Evolutionary conservation across 1,140 invertebrate genomes (phyloP).

Genomic region (Colletes gigas): DNA sequence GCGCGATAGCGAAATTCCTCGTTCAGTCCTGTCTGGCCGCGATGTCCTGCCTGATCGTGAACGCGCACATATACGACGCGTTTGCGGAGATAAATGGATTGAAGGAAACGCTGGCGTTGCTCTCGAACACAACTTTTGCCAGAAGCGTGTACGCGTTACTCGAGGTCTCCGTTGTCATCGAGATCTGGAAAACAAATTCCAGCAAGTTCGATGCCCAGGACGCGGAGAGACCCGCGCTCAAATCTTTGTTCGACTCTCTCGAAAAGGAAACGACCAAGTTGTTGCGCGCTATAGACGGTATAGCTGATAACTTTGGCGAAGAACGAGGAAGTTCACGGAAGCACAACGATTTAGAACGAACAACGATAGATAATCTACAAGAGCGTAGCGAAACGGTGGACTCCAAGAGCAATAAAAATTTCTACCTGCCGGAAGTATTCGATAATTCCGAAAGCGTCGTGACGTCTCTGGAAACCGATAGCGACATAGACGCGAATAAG

Average conservation of each 20-base stretch:
- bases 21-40: conserved; percentile 84
- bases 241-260: conserved; percentile 81
- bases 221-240: conserved; percentile 75
- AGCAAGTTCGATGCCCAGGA: not conserved
- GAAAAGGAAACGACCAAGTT: conserved; percentile 78
- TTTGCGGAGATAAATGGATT: conserved; percentile 83
- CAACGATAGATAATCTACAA: not conserved
- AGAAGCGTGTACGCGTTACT: conserved; percentile 83
- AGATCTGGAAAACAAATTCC: conserved; percentile 77
- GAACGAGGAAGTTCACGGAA: too few species aligned
- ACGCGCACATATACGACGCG: conserved; percentile 82
- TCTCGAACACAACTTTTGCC: conserved; percentile 81
- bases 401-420: conserved; percentile 26
- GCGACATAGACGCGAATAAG: not conserved
- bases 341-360: too few species aligned
- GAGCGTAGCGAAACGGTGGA: not conserved
- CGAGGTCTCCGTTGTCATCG: conserved; percentile 84
- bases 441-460: not conserved
- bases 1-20: conserved; percentile 82
- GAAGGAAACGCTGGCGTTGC: conserved; percentile 81
- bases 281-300: conserved; percentile 58
- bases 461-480: not conserved
- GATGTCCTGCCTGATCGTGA: conserved; percentile 83
- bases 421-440: not conserved
- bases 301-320: not conserved